A percentile compares a stretch with the other conserved stretches of the same genome.
phyloP scores from a whole-genome alignment of 2,888 invertebrate genomes.

The Hemicrepidius hirtus region DNA sequence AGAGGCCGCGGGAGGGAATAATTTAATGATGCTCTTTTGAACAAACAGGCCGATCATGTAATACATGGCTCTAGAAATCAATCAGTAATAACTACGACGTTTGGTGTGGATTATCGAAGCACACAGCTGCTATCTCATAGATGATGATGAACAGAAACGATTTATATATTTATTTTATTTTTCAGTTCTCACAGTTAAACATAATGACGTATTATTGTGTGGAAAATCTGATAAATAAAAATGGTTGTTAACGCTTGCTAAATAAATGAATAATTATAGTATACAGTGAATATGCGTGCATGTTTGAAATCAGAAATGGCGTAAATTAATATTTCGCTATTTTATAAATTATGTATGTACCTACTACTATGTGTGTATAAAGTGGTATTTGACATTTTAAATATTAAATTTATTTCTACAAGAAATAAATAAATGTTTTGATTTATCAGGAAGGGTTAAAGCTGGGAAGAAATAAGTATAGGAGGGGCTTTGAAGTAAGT shows the following conservation, averaged over 20 bases:
- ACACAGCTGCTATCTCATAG: slow-evolving; percentile 59
- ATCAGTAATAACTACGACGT: slow-evolving; percentile 68
- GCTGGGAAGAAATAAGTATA: too few species aligned
- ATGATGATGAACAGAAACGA: slow-evolving; percentile 35
- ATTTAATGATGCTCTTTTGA: slow-evolving; percentile 69
- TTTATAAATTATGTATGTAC: too few species aligned
- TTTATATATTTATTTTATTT: slow-evolving; percentile 35
- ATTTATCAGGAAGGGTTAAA: too few species aligned
- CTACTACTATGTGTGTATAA: too few species aligned
- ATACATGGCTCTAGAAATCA: slow-evolving; percentile 69
- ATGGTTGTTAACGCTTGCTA: background rate
- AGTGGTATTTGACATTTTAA: too few species aligned
- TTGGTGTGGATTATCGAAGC: slow-evolving; percentile 57
- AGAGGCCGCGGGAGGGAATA: slow-evolving; percentile 69
- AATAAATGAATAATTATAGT: background rate
- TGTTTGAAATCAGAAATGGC: too few species aligned
- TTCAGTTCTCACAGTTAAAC: slow-evolving; percentile 7
- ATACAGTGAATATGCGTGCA: background rate
- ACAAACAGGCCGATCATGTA: slow-evolving; percentile 70
- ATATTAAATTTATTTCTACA: too few species aligned
- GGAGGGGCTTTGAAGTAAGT: too few species aligned
- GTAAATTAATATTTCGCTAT: too few species aligned
- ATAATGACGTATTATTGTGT: background rate
- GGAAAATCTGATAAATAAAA: background rate
- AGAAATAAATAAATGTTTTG: too few species aligned